Conservation (phyloP, 2,888 invertebrate genomes). For the Danaus chrysippus region DNA sequence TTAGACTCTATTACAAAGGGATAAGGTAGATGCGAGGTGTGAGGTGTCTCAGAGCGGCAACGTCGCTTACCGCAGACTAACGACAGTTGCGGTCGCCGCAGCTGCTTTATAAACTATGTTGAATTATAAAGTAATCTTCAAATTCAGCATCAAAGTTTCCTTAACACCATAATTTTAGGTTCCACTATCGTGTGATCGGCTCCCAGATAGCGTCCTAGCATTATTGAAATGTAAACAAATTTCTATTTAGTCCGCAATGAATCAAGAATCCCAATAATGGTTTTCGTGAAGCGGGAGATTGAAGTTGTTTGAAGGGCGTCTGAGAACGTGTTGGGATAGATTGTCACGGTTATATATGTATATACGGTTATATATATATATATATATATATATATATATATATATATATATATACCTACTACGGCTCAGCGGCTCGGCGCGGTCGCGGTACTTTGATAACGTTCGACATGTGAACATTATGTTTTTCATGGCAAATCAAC, state of each 20-base stretch:
- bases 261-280: background rate
- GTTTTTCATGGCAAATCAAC: too few relatives aligned
- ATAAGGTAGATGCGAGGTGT: conserved; percentile 11
- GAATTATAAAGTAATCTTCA: background rate
- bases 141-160: too few relatives aligned
- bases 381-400: too few relatives aligned
- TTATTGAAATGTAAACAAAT: background rate
- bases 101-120: background rate
- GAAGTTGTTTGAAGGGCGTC: conserved; percentile 5
- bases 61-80: conserved; percentile 20
- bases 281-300: background rate
- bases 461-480: too few relatives aligned
- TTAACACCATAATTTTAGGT: too few relatives aligned
- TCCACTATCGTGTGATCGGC: too few relatives aligned
- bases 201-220: too few relatives aligned
- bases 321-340: background rate
- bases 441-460: too few relatives aligned
- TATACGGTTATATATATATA: too few relatives aligned
- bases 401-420: too few relatives aligned
- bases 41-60: conserved; percentile 31
- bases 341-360: too few relatives aligned
- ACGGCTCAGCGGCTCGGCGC: too few relatives aligned
- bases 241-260: background rate
- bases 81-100: conserved; percentile 1
- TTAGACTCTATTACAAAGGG: background rate